phyloP scores from a whole-genome alignment of 2,888 invertebrate genomes.

The Acrocera orbiculus region DNA sequence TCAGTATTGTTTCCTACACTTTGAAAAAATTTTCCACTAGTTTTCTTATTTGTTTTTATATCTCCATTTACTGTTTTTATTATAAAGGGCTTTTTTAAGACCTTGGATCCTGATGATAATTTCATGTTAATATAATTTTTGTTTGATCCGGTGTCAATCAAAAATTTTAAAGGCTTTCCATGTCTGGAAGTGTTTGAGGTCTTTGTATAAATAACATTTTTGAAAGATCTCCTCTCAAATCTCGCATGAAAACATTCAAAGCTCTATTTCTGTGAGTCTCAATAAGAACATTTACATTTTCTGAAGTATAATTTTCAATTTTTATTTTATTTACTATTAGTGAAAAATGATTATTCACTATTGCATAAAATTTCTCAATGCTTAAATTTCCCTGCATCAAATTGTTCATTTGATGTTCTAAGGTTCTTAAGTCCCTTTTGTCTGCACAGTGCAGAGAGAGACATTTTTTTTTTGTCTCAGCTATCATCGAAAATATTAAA shows the following conservation, averaged over 20 bases:
- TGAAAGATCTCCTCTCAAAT: conserved; percentile 7
- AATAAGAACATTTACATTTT: neutral
- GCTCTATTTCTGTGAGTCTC: conserved; percentile 4
- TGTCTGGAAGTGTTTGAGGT: conserved; percentile 5
- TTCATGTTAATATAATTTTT: conserved; percentile 5
- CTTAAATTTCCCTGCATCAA: neutral
- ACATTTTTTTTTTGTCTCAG: conserved; percentile 1
- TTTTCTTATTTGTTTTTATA: conserved; percentile 4
- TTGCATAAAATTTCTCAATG: conserved; percentile 4
- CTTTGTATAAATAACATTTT: conserved; percentile 8
- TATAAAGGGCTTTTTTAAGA: conserved; percentile 1
- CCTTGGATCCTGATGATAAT: neutral
- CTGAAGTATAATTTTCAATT: conserved; percentile 1
- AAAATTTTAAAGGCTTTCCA: conserved; percentile 2
- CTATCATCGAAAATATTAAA: neutral
- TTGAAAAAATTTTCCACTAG: conserved; percentile 6
- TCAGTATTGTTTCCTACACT: conserved; percentile 4
- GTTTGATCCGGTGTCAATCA: conserved; percentile 6
- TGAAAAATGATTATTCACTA: conserved; percentile 4
- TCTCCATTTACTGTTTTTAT: conserved; percentile 4
- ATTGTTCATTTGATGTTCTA: neutral
- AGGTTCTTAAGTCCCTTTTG: neutral
- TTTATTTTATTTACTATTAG: conserved; percentile 6
- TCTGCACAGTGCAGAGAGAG: conserved; percentile 1
- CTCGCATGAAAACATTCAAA: conserved; percentile 7